Evolutionary conservation across 2,888 invertebrate species (phyloP), one percentile per base, ranked within the genome.

Genomic region (Chirona hameri): DNA sequence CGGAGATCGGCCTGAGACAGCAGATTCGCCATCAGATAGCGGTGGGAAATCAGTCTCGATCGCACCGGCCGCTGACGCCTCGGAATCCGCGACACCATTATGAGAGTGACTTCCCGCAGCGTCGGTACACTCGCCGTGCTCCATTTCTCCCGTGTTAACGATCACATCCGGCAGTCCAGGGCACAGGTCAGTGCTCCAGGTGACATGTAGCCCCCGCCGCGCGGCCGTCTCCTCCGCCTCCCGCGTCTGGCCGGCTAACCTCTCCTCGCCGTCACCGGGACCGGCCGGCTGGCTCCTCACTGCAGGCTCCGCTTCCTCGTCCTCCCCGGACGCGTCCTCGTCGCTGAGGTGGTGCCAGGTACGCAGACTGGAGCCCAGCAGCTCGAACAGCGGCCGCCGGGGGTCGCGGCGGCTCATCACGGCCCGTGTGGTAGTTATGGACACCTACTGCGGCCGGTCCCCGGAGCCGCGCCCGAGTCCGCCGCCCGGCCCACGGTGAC

Each of bases 331-430:
- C 39, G 39, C 39, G 39, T 39, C 39, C 24, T 24, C 76, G 9
- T 27, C 27, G 24, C 18, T 39, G 39, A 46, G 10, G 24, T 24
- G 1, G 76, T 76, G 27, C 0, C 46, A 39, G 21, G 15, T 15
- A 10, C 76, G 18, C 39, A 76, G 76, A 21, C 76, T 39, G 2
- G 76, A 3, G 3, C 76, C 76, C 9, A 76, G 76, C 76, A 76
- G 76, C 14, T 76, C 46, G 46, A 76, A 76, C 46, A 76, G 76
- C 21, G 76, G 76, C 24, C 46, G 76, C 21, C 76, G 76, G 39
- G 76, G 76, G 76, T 76, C 76, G 72, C 72, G 72, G 18, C 72
- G 31, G 18, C 72, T 14, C 72, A 29, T 72, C 18, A 2, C 72
- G 72, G 69, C 29, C 18, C 2, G 29, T 39, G 7, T 39, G 39